These are phyloP conservation scores for Heliconius sara DNA, from an alignment of 2,888 invertebrate species.

Conservation along the genomic window DNA sequence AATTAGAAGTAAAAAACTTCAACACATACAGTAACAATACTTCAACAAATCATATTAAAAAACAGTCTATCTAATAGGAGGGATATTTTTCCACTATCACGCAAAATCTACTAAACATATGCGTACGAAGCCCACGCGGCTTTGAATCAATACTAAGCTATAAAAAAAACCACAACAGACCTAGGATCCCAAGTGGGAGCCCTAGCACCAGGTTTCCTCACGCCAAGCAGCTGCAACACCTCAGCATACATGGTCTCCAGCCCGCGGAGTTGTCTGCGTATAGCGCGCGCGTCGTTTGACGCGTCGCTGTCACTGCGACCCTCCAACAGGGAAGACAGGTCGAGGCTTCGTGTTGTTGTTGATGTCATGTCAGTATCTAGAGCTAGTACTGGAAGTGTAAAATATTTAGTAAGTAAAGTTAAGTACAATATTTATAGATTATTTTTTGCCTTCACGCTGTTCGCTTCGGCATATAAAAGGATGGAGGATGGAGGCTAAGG, in stretches of 20 bases:
- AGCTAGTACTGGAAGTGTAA: conserved; percentile 84
- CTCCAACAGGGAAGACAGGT: conserved; percentile 91
- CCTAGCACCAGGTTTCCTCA: conserved; percentile 56
- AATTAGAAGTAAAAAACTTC: too few relatives aligned
- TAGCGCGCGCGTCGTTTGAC: conserved; percentile 90
- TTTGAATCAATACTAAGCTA: too few relatives aligned
- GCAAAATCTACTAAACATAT: too few relatives aligned
- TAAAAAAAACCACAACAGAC: conserved; percentile 50
- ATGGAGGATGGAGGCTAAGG: too few relatives aligned
- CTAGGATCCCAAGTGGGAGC: conserved; percentile 83
- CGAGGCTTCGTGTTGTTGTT: conserved; percentile 89
- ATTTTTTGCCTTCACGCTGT: too few relatives aligned
- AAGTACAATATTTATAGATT: background rate
- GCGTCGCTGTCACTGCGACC: conserved; percentile 90
- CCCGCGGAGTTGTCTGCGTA: conserved; percentile 91
- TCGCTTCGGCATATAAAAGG: too few relatives aligned
- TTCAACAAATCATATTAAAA: too few relatives aligned
- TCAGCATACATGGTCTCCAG: conserved; percentile 94
- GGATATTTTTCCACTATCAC: too few relatives aligned
- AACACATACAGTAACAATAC: too few relatives aligned
- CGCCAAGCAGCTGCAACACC: conserved; percentile 84
- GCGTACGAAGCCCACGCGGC: too few relatives aligned
- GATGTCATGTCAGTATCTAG: conserved; percentile 90
- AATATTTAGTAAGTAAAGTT: background rate
- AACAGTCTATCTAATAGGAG: too few relatives aligned